Base-by-base conservation (phyloP, 2,888 invertebrate species). In the Lottia scabra region DNA sequence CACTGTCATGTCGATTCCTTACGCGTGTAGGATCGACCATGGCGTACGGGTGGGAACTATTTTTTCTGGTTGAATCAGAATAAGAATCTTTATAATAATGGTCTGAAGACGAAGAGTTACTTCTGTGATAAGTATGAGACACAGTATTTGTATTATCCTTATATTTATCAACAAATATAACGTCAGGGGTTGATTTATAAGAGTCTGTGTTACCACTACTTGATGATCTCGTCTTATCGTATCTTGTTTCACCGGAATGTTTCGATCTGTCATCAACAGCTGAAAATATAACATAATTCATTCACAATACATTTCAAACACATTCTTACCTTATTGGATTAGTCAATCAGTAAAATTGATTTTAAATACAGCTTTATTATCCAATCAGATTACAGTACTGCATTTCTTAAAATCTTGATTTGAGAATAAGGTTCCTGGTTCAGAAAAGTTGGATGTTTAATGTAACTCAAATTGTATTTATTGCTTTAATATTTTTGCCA, bases 1-100 rank as follows among this genome's bases (percentile, higher is more conserved):
- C 83, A 76, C 82, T 83, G 66, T 83, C 81, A 16, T 79, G 75
- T 30, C 82, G 75, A 64, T 75, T 73, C 43, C 82, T 72, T 69
- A 77, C 80, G 71, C 78, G 78, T 63, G 77, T 67, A 70, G 72
- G 72, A 19, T 76, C 73, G 46, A 76, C 76, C n/a, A 73, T 68
- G 62, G 75, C 70, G 73, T 74, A 73, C 43, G 75, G 56, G 27
- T 75, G 65, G 72, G 73, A 68, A 73, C 67, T 70, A 68, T 71
- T 71, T 62, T 67, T 68, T 56, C 75, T 68, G 73, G 65, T 30
- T 6, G 38, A 38, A 38, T 75, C 72, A 45, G 45, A 62, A 67
- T 69, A 66, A 23, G 27, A 23, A 48, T 48, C 46, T 66, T 71
- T 65, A 38, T 65, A 65, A 38, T 46, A 30, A 30, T 48, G 23